phyloP scores from a whole-genome alignment of 2,888 invertebrate species.

The Xestia sexstrigata region DNA sequence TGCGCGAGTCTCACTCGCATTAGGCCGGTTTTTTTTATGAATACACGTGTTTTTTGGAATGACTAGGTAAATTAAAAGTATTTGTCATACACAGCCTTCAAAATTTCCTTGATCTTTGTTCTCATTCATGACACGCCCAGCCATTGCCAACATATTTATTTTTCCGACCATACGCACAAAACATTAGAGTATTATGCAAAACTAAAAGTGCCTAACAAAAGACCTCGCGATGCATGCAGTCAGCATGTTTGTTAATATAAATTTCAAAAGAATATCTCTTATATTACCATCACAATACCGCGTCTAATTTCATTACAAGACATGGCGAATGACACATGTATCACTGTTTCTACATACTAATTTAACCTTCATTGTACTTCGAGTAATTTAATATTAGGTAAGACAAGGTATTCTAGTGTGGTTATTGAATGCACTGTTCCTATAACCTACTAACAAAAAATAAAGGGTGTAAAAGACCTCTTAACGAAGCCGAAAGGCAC shows the following conservation, averaged over 20 bases:
- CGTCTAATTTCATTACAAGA: constrained; percentile 61
- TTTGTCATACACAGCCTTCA: not conserved
- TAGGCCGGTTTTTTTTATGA: no score
- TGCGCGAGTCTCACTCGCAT: no score
- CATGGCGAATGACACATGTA: constrained; percentile 49
- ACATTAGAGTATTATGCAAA: constrained; percentile 62
- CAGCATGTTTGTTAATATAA: constrained; percentile 62
- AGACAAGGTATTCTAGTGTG: constrained; percentile 20
- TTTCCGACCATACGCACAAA: constrained; percentile 28
- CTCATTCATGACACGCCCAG: not conserved
- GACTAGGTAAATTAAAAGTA: not conserved
- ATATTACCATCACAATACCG: constrained; percentile 62
- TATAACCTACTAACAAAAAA: constrained; percentile 1
- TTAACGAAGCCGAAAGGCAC: no score
- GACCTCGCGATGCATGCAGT: constrained; percentile 47
- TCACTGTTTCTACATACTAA: constrained; percentile 52
- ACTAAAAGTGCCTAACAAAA: constrained; percentile 55
- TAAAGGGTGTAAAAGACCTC: no score
- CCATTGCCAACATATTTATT: constrained; percentile 19
- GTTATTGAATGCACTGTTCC: constrained; percentile 10
- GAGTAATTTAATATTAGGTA: constrained; percentile 54
- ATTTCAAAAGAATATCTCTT: constrained; percentile 66
- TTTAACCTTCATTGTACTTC: constrained; percentile 56
- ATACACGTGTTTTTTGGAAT: not conserved
- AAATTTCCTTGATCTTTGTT: not conserved